phyloP scores from a whole-genome alignment of 2,888 invertebrate species.

The Cheilosia grossa region DNA sequence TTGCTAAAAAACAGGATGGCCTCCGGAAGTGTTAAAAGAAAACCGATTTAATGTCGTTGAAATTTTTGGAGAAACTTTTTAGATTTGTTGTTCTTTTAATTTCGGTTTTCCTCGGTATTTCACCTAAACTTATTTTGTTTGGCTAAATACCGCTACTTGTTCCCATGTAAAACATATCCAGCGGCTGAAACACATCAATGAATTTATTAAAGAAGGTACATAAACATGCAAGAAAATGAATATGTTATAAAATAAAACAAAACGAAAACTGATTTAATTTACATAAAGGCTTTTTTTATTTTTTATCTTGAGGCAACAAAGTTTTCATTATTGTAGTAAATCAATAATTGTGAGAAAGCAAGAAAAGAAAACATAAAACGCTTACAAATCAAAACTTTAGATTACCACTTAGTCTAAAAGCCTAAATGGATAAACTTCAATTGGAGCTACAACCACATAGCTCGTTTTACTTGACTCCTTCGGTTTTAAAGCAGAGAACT shows the following conservation, averaged over 20 bases:
- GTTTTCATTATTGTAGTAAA: not conserved
- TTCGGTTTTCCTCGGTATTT: too few relatives aligned
- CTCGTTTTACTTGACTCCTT: constrained; percentile 7
- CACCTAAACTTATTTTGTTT: too few relatives aligned
- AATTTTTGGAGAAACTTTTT: too few relatives aligned
- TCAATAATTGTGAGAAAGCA: not conserved
- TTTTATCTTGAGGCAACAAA: not conserved
- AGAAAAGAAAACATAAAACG: not conserved
- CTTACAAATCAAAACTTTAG: not conserved
- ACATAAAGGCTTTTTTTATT: constrained; percentile 2
- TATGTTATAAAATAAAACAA: constrained; percentile 1
- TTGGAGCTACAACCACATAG: constrained; percentile 2
- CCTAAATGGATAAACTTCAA: not conserved
- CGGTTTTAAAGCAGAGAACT: not conserved
- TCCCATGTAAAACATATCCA: too few relatives aligned
- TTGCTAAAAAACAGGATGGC: too few relatives aligned
- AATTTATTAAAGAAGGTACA: too few relatives aligned
- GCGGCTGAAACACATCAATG: too few relatives aligned
- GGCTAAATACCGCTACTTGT: too few relatives aligned
- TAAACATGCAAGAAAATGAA: not conserved
- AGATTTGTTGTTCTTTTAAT: too few relatives aligned
- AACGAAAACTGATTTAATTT: not conserved
- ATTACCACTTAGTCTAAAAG: not conserved
- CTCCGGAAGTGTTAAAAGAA: too few relatives aligned
- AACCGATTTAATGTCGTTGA: too few relatives aligned